Evolutionary conservation across 2,113 vertebrate genomes (phyloP), one percentile per base, ranked within the genome.

Genomic region (Tachysurus vachellii): DNA sequence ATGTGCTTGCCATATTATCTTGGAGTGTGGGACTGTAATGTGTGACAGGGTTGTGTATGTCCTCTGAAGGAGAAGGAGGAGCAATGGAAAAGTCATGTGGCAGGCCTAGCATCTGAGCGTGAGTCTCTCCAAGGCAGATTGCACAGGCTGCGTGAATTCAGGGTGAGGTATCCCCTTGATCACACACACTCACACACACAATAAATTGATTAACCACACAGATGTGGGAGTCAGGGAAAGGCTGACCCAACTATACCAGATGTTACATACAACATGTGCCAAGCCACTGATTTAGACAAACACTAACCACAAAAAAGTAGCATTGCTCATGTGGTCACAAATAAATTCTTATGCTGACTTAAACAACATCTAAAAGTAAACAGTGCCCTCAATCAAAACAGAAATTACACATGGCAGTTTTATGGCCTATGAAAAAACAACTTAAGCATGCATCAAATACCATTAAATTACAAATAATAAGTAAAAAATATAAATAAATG

Each of bases 111-210:
- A 19, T 92, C 92, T 79, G 92, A 68, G 56, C 92, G 93, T 26
- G 91, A 95, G 88, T 91, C 80, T 11, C 79, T 94, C 26, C 87
- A 73, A 68, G 92, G 93, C 17, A 90, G 92, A 90, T 90, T 92
- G 70, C 85, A 88, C 42, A 90, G 95, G 87, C 92, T 96, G 61
- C 88, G 86, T 71, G 91, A 86, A 80, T 95, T 95, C 88, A 94
- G 94, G 92, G 94, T 95, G 89, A 92, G 91, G 28, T 70, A 86
- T 84, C 56, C 14, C 70, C 57, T 56, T 17, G 31, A 61, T 56
- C 17, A 50, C 66, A 80, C 64, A 84, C 70, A 87, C 80, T 77
- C 82, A 82, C 31, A 66, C 66, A 87, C 53, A 84, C 31, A n/a
- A 75, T 83, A 64, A 82, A 82, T 13, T 50, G 53, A 85, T 83